Conservation (phyloP, 2,113 vertebrate genomes). For the Acinonyx jubatus region DNA sequence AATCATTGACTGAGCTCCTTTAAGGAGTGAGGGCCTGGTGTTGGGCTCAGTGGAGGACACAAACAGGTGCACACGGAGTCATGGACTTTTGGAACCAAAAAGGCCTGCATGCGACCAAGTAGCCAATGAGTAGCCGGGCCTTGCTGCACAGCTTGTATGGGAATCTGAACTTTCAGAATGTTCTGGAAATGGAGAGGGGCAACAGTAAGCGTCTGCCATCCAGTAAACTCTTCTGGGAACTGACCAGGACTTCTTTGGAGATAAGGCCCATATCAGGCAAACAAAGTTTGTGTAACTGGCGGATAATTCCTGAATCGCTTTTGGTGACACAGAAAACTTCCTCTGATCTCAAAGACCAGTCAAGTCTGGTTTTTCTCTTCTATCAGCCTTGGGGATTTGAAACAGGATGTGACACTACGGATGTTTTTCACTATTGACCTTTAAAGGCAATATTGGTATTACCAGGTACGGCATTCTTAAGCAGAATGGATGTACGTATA, state of each 20-base stretch:
- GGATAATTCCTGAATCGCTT: constrained; percentile 19
- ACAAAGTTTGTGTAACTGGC: neutral
- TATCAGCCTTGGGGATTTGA: constrained; percentile 7
- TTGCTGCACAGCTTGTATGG: neutral
- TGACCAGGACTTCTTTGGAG: neutral
- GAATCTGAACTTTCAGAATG: constrained; percentile 7
- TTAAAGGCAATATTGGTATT: constrained; percentile 11
- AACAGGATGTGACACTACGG: neutral
- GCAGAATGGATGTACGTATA: neutral
- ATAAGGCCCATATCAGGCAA: neutral
- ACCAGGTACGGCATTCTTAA: neutral
- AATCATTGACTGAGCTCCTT: neutral
- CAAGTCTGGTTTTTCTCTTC: constrained; percentile 24
- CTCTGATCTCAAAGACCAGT: constrained; percentile 29
- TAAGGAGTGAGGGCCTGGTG: neutral
- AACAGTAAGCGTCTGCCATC: neutral
- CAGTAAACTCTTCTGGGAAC: neutral
- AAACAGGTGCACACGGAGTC: neutral
- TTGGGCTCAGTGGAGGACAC: neutral
- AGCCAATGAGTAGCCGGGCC: neutral
- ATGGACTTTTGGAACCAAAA: neutral
- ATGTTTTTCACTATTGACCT: neutral
- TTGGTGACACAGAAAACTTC: constrained; percentile 54
- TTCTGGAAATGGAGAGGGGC: neutral
- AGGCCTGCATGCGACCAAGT: neutral